Base-by-base conservation (phyloP, 2,113 vertebrate genomes). In the Dipodomys stephensi region DNA sequence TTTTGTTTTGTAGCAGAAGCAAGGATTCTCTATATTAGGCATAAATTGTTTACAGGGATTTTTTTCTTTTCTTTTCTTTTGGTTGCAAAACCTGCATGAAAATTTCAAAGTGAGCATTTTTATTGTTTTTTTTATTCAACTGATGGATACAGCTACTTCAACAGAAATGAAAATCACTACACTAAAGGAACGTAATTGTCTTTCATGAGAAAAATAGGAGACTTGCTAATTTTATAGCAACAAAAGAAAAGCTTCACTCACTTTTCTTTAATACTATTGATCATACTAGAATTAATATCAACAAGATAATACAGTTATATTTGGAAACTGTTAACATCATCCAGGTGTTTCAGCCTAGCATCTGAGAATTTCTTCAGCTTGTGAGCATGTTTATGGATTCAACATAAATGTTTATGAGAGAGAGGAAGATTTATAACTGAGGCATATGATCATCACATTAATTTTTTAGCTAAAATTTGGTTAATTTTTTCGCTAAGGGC, bases 61-160 rank as follows among this genome's bases (percentile, higher is more conserved):
- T 11, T 94, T 92, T 78, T 39, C 35, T 39, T 39, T 84, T 83
- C 35, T 39, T 39, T 39, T 39, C 5, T 16, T 95, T 96, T 73
- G 85, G 76, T 95, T 96, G 95, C 39, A 0, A 0, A 69, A 96
- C 96, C 96, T 96, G 62, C 85, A 93, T 88, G 44, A 85, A 96
- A 90, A 98, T 98, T 96, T 97, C 89, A 92, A 96, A 97, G 91
- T 87, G 73, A 96, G 96, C 86, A 95, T 90, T 96, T 93, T 39
- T 39, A 39, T 3, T 39, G 39, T 39, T 74, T 97, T 90, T 84
- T 20, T 94, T 83, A 64, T 78, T 84, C 95, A 95, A 96, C 46
- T 96, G 94, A 96, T 95, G 97, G 90, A 94, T 92, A 92, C 62
- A 87, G 88, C 93, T 96, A 93, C 64, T 97, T 92, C 69, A 96